Base-by-base conservation (phyloP, 1,140 invertebrate genomes). In the Brachionus asplanchnoidis region DNA sequence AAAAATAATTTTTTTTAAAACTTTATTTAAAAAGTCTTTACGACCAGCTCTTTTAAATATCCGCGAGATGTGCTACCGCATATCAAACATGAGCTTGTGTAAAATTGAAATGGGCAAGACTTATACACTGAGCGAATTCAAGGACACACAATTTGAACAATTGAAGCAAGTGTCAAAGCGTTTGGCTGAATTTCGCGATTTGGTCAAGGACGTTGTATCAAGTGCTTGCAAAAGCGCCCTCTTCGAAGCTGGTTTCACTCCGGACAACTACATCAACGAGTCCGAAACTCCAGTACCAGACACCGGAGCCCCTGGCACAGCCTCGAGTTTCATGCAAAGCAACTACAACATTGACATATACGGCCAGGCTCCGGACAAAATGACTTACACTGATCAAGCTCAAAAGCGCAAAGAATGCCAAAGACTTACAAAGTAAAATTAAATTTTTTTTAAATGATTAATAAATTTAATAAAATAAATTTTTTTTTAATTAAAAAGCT, bases 371-470 rank as follows among this genome's bases (percentile, higher is more conserved):
- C 89, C 93, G 14, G 90, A 91, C 53, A 91, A 91, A 86, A 90
- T 94, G 91, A 93, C 93, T 26, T 95, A 94, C 86, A 94, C 94
- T 40, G 93, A 95, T 86, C 94, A 95, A 86, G 93, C 93, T 0
- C 93, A 93, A 84, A 95, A 95, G 87, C 91, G 93, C 85, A 92
- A 92, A 78, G 93, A 93, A 86, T 95, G 94, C 88, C 91, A 92
- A 86, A 90, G 92, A 28, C 89, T 94, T 0, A 92, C 92, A 17
- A 91, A 93, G 93, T 94, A 90, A 86, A 87, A 87, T 3, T 46
- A n/a, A n/a, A n/a, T 66, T 26, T 8, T 50, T 32, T 60, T 28
- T 82, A 26, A 36, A 40, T 36, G 6, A 36, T 7, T 36, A 36
- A 65, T 53, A 40, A 20, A 68, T 80, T 26, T 50, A 68, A 77